These are phyloP conservation scores for Pachliopta kotzebuea DNA, from an alignment of 2,888 invertebrate genomes.

Conservation along the genomic window DNA sequence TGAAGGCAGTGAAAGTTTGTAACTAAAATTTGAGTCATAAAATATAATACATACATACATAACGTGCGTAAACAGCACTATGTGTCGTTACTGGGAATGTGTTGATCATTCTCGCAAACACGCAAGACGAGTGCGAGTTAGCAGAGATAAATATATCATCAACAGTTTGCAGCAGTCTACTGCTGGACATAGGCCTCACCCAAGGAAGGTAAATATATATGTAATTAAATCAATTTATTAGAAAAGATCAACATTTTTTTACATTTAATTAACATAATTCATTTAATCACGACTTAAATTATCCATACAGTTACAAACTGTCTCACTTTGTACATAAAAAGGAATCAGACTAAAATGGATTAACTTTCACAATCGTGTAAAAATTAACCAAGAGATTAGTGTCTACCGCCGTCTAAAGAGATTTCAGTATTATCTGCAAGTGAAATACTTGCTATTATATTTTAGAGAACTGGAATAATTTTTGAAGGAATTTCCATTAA, in stretches of 20 bases:
- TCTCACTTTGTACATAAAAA: slow-evolving; percentile 2
- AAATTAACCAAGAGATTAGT: slow-evolving; percentile 38
- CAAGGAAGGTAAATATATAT: too few species aligned
- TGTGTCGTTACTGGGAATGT: too few species aligned
- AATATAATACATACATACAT: too few species aligned
- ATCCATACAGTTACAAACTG: background rate
- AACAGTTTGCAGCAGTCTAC: too few species aligned
- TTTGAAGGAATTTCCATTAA: slow-evolving; percentile 11
- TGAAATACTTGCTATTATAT: slow-evolving; percentile 39
- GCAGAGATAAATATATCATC: too few species aligned
- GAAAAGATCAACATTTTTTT: background rate
- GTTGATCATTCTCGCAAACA: too few species aligned
- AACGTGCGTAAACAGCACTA: too few species aligned
- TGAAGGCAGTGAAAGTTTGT: too few species aligned
- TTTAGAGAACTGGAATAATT: slow-evolving; percentile 31
- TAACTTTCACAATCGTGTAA: slow-evolving; percentile 22
- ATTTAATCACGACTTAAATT: background rate
- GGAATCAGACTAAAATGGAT: slow-evolving; percentile 18
- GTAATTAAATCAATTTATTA: too few species aligned
- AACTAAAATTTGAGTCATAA: too few species aligned
- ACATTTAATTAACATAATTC: background rate
- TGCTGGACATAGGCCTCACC: too few species aligned
- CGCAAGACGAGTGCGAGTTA: too few species aligned
- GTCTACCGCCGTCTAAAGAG: slow-evolving; percentile 32
- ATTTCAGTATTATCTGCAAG: slow-evolving; percentile 40